Evolutionary conservation across 2,113 vertebrate species (phyloP), one percentile per base, ranked within the genome.

Genomic region (Etia nguti): DNA sequence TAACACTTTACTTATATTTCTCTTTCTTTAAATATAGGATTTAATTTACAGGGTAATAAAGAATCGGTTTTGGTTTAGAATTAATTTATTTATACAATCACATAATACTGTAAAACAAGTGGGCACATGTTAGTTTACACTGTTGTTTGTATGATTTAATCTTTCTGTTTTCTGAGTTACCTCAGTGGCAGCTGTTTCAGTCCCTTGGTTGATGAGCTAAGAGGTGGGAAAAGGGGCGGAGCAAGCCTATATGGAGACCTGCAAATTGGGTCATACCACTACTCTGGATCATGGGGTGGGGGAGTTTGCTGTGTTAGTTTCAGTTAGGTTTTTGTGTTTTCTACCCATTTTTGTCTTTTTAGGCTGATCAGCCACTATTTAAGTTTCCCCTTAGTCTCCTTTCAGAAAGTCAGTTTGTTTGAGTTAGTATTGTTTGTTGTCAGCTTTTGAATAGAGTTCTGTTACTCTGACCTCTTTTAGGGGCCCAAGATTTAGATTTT

Each of bases 61-160:
- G 59, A 3, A 60, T 6, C 31, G 8, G 9, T 54, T 54, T 54
- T 54, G 10, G 16, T 34, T 54, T 11, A 15, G 24, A 9, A 0
- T 59, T 56, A 2, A 31, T 10, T 5, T 1, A 31, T 31, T 18
- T 3, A 18, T 10, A 6, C 57, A 18, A 29, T 59, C 57, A 10
- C 15, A 18, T 54, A 3, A 60, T 60, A 18, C 57, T 18, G 57
- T 60, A 0, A 31, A 59, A 31, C 8, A 0, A 59, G 15, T 10
- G 5, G 0, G 3, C 15, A 31, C 8, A 10, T 0, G 15, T 18
- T 60, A 31, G 26, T 29, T 60, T 60, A 18, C 57, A 1, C 57
- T 60, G 57, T 3, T 59, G 1, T 31, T 31, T 60, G 1, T 31
- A 60, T 60, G 29, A 60, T 4, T 60, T 60, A 8, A 60, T 31